A percentile compares a stretch with the other conserved stretches of the same genome.
These are phyloP conservation scores for Micromesistius poutassou DNA, from an alignment of 2,797 vertebrate genomes.

Conservation along the genomic window DNA sequence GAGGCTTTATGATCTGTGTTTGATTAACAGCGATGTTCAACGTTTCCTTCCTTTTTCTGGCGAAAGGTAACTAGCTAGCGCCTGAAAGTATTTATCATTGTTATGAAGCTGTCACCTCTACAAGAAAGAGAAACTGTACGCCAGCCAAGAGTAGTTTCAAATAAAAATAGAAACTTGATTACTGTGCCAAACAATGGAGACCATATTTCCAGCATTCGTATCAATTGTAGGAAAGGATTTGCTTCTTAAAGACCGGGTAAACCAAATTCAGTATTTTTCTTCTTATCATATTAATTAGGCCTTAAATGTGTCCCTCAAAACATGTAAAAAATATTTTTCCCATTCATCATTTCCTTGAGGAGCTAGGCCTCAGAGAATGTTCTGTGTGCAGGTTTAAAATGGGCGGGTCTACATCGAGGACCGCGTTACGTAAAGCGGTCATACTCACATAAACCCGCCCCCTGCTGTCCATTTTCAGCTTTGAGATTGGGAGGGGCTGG, in stretches of 20 bases:
- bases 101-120: neutral
- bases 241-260: neutral
- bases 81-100: neutral
- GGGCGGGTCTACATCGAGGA: too few species aligned
- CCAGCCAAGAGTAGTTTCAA: slow-evolving; percentile 2
- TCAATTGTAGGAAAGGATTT: neutral
- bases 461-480: too few species aligned
- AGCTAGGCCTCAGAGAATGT: too few species aligned
- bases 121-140: neutral
- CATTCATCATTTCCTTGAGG: too few species aligned
- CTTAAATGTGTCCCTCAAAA: too few species aligned
- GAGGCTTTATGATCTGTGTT: neutral
- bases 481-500: too few species aligned
- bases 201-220: neutral
- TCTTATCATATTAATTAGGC: too few species aligned
- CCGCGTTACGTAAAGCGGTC: too few species aligned
- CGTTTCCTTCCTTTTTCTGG: neutral
- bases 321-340: too few species aligned
- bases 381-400: too few species aligned
- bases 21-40: neutral
- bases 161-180: neutral
- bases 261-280: too few species aligned
- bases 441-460: too few species aligned
- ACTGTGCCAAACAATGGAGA: neutral
- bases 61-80: neutral